Conservation (phyloP, 30 jellyfish, hydroid and myxozoan species). For the Sanderia malayensis region DNA sequence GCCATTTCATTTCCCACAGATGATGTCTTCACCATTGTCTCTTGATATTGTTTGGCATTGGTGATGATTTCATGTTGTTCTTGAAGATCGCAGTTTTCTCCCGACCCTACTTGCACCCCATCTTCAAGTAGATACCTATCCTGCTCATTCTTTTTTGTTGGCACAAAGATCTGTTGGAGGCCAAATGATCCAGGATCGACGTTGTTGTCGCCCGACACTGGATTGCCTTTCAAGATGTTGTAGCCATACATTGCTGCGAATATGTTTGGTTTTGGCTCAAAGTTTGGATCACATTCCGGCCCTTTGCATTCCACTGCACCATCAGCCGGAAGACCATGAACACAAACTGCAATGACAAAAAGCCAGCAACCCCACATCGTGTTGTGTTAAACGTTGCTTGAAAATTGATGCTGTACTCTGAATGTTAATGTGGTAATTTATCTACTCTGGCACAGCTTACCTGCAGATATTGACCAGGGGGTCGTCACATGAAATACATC, state of each 20-base stretch:
- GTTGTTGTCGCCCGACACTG: background rate
- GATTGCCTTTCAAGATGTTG: constrained; percentile 50
- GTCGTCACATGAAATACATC: too few relatives aligned
- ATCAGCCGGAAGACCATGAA: too few relatives aligned
- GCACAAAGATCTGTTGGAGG: constrained; percentile 22
- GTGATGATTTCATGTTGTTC: background rate
- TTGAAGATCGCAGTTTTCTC: background rate
- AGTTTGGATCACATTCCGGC: constrained; percentile 31
- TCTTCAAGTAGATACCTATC: constrained; percentile 30
- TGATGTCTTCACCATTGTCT: background rate
- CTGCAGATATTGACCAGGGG: too few relatives aligned
- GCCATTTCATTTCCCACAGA: constrained; percentile 19
- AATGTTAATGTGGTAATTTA: too few relatives aligned
- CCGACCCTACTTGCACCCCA: constrained; percentile 9
- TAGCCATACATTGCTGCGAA: constrained; percentile 46
- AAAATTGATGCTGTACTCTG: too few relatives aligned
- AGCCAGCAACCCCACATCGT: too few relatives aligned
- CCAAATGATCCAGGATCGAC: constrained; percentile 39
- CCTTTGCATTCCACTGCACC: too few relatives aligned
- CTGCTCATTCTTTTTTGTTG: constrained; percentile 15
- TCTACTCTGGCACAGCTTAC: too few relatives aligned
- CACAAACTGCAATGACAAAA: too few relatives aligned
- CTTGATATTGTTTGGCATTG: constrained; percentile 9
- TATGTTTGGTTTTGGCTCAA: constrained; percentile 44
- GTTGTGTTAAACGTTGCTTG: too few relatives aligned